These are phyloP conservation scores for Hyperoplus immaculatus DNA, from an alignment of 2,797 vertebrate genomes.

Conservation along the genomic window DNA sequence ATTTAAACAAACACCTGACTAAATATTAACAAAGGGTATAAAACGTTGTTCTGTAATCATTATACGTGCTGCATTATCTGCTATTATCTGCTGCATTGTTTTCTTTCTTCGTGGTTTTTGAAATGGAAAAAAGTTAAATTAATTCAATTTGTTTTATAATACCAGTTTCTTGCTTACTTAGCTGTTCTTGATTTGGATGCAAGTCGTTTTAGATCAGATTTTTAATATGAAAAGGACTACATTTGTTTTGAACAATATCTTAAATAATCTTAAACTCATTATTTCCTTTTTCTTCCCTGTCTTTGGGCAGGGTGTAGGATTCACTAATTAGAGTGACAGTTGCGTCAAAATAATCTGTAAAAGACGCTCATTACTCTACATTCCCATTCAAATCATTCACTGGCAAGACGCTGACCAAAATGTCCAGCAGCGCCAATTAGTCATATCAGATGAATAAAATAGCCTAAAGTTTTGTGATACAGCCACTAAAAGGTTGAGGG, in stretches of 20 bases:
- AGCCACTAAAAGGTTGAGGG: slow-evolving; percentile 12
- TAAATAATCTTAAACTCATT: neutral
- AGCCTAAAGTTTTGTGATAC: slow-evolving; percentile 26
- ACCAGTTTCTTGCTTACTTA: neutral
- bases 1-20: slow-evolving; percentile 3
- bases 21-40: slow-evolving; percentile 1
- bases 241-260: neutral
- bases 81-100: no score
- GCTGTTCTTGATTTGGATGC: neutral
- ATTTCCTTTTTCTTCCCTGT: neutral
- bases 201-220: neutral
- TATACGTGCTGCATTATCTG: no score
- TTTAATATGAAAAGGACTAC: neutral
- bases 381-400: slow-evolving; percentile 35
- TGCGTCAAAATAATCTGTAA: neutral
- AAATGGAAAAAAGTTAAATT: no score
- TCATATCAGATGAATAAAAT: slow-evolving; percentile 32
- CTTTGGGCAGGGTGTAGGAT: slow-evolving; percentile 2
- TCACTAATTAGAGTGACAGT: slow-evolving; percentile 31
- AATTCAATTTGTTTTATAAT: neutral
- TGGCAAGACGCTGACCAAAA: slow-evolving; percentile 9
- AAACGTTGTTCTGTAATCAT: no score
- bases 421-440: slow-evolving; percentile 39
- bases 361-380: slow-evolving; percentile 18
- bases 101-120: no score